Evolutionary conservation across 2,113 vertebrate genomes (phyloP).

Genomic region (Gulo gulo): DNA sequence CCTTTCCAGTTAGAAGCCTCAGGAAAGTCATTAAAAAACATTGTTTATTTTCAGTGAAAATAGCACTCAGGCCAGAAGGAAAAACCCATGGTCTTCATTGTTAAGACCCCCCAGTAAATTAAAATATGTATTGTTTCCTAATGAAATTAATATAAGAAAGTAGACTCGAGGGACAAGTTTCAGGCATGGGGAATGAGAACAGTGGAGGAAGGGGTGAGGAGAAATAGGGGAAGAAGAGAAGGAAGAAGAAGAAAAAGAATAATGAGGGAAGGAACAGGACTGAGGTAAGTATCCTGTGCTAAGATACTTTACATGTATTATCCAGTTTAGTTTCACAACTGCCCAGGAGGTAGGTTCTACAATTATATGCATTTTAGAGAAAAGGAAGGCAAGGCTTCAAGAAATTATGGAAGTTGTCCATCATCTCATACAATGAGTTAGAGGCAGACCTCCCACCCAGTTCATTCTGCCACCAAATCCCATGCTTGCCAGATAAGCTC

Average conservation of each 20-base stretch:
- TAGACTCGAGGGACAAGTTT: not conserved
- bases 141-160: not conserved
- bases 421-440: not conserved
- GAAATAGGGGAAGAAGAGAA: not conserved
- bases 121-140: not conserved
- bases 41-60: slow-evolving; percentile 42
- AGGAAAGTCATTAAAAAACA: not conserved
- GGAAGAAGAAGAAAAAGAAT: not conserved
- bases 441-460: not conserved
- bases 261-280: not conserved
- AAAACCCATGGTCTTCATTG: not conserved
- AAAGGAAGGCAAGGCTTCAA: not conserved
- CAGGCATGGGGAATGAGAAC: not conserved
- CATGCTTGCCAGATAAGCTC: not conserved
- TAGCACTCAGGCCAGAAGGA: not conserved
- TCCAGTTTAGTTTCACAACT: not conserved
- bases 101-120: not conserved
- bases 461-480: not conserved
- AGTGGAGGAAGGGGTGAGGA: accelerated
- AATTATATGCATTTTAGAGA: not conserved
- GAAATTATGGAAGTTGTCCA: not conserved
- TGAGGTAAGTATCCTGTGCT: not conserved
- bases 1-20: not conserved
- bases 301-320: not conserved
- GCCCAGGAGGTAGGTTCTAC: not conserved